Evolutionary conservation across 2,113 vertebrate species (phyloP).

Genomic region (Crotalus tigris): DNA sequence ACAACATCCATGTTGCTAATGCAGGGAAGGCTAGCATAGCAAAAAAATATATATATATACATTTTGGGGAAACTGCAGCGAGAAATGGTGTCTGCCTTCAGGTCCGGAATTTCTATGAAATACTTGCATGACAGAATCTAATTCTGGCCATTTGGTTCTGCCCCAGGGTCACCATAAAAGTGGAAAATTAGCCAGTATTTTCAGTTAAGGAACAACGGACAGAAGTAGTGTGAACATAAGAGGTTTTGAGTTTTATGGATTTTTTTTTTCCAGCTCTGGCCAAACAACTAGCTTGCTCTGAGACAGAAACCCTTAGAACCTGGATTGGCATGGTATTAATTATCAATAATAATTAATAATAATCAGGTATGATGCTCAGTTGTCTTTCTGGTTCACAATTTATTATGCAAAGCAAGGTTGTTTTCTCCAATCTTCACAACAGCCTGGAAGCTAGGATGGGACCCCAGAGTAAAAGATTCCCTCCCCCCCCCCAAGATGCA

Average conservation of each 20-base stretch:
- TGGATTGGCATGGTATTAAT: neutral
- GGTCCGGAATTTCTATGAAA: neutral
- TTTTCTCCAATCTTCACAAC: neutral
- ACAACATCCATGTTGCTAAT: neutral
- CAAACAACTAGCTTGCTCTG: neutral
- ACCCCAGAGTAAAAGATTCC: neutral
- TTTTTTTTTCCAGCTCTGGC: neutral
- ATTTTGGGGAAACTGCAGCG: neutral
- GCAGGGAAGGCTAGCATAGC: neutral
- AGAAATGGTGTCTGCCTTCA: neutral
- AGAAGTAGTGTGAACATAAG: neutral
- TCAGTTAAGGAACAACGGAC: neutral
- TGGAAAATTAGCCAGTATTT: neutral
- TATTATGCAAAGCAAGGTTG: neutral
- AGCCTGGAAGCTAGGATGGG: neutral
- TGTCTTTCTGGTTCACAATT: neutral
- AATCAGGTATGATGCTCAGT: neutral
- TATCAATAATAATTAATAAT: too few relatives aligned
- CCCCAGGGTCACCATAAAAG: neutral
- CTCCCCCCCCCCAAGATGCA: neutral
- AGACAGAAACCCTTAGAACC: neutral
- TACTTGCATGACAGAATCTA: neutral
- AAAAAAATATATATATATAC: neutral
- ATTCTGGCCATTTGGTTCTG: slow-evolving; percentile 38
- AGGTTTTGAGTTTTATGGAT: neutral